Percentiles rank a stretch among this genome's conserved stretches.
These are phyloP conservation scores for Crocodylus rhombifer DNA, from an alignment of 2,797 vertebrate genomes.

Conservation along the genomic window DNA sequence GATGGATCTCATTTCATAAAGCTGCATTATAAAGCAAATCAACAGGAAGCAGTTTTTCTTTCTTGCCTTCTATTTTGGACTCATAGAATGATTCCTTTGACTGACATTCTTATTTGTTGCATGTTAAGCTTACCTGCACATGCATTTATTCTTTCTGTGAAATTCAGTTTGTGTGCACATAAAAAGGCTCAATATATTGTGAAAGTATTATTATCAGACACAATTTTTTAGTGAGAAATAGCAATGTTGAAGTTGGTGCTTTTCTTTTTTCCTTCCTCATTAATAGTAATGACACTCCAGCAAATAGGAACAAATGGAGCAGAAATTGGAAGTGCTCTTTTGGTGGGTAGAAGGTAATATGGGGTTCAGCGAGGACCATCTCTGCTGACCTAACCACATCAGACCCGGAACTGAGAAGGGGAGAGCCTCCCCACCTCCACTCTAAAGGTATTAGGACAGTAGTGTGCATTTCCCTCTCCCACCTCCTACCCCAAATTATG, in stretches of 20 bases:
- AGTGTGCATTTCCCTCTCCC: neutral
- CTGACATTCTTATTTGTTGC: slow-evolving; percentile 7
- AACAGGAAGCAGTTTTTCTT: slow-evolving; percentile 7
- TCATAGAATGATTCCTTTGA: neutral
- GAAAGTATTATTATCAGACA: neutral
- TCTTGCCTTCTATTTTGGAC: neutral
- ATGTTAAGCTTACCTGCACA: neutral
- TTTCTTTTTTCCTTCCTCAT: neutral
- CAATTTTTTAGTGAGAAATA: neutral
- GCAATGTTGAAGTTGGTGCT: neutral
- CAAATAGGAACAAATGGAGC: no score
- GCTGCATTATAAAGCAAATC: slow-evolving; percentile 24
- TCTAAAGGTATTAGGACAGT: no score
- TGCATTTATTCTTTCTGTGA: neutral
- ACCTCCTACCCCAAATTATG: neutral
- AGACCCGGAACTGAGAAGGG: neutral
- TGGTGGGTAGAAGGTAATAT: neutral
- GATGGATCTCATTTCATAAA: slow-evolving; percentile 1
- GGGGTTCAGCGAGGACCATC: accelerated
- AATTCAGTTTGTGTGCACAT: neutral
- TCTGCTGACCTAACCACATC: neutral
- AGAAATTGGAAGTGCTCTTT: neutral
- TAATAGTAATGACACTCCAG: no score
- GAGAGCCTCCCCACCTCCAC: no score
- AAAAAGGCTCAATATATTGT: neutral